These are phyloP conservation scores for Petrophora chlorosata DNA, from an alignment of 2,888 invertebrate species.

Conservation along the genomic window DNA sequence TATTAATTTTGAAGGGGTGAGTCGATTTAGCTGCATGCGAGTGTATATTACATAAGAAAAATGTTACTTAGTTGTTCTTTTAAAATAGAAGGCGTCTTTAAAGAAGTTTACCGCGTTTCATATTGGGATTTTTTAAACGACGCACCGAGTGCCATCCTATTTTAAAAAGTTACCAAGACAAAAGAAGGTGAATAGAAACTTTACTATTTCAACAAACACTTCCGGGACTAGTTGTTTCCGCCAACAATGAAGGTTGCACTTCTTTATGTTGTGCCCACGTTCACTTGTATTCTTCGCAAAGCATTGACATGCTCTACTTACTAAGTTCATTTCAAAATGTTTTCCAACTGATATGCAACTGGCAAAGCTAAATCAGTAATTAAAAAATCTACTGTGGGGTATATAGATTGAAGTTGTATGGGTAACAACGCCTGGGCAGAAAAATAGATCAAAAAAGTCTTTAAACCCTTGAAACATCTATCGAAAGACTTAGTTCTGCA, in stretches of 20 bases:
- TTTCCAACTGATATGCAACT: no score
- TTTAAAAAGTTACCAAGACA: slow-evolving; percentile 23
- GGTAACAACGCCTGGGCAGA: no score
- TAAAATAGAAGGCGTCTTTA: not conserved
- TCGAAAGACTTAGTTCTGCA: no score
- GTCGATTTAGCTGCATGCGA: no score
- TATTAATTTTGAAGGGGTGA: no score
- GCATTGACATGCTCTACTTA: not conserved
- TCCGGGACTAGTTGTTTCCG: slow-evolving; percentile 26
- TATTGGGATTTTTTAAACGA: slow-evolving; percentile 4
- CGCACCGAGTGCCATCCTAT: slow-evolving; percentile 2
- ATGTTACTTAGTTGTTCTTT: no score
- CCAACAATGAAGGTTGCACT: slow-evolving; percentile 29
- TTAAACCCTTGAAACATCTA: no score
- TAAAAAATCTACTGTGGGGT: no score
- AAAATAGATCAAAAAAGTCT: no score
- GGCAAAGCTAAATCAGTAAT: no score
- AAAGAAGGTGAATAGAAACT: slow-evolving; percentile 25
- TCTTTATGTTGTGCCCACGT: slow-evolving; percentile 18
- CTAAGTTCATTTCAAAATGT: not conserved
- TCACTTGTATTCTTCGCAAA: not conserved
- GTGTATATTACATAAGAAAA: no score
- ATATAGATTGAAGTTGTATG: no score
- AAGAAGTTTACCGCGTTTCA: not conserved
- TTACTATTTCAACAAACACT: slow-evolving; percentile 28